Base-by-base conservation (phyloP, 1,140 invertebrate genomes). In the Theocolax elegans region DNA sequence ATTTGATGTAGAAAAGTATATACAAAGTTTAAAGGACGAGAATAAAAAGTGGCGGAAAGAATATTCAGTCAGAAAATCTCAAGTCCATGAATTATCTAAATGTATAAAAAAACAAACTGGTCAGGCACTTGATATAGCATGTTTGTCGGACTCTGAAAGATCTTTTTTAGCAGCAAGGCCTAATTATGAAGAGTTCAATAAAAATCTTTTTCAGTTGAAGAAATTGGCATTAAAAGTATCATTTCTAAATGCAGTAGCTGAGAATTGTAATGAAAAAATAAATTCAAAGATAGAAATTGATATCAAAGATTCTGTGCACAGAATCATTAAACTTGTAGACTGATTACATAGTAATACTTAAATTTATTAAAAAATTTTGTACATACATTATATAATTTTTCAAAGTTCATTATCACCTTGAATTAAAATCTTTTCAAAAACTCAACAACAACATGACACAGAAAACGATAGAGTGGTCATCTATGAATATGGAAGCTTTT, bases 401-500 rank as follows among this genome's bases (percentile, higher is more conserved):
- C 19, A 51, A 54, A 56, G 31, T 56, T 23, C 40, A 38, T 44
- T 46, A 29, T 21, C 40, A 58, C 40, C 13, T 62, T 46, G 3
- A 51, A 62, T 44, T 27, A 59, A 15, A 27, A 17, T 63, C 31
- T 63, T 48, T 63, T 71, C 23, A 54, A 74, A 46, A 44, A 78
- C 72, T n/a, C 53, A 72, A 72, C 48, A 69, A 42, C 38, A 80
- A 74, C 38, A 79, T 72, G 72, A 72, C 25, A 53, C 38, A 65
- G 19, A 56, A 60, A 48, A 3, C 31, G 9, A 53, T 56, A 27
- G 25, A 78, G 64, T 77, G 75, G 81, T 85, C 83, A 86, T 84
- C 83, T 86, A 58, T 85, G 81, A 62, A 88, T 77, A 77, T 86
- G 83, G 77, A 89, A 89, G 74, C 84, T 88, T 77, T 87, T 88